phyloP scores from a whole-genome alignment of 2,113 vertebrate genomes.

The Tupaia chinensis region DNA sequence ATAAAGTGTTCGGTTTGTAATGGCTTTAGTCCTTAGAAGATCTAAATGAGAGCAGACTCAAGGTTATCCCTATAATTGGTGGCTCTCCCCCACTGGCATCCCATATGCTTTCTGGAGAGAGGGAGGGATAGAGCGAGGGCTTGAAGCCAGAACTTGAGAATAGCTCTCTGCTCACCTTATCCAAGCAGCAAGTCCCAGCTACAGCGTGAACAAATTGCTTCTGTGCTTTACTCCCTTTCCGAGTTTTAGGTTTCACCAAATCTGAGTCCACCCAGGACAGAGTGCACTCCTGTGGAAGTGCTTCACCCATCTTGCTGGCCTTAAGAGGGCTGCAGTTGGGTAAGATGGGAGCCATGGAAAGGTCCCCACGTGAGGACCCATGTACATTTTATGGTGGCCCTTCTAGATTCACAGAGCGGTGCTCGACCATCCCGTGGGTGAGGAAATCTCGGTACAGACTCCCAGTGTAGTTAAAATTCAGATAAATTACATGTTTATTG shows the following conservation, averaged over 20 bases:
- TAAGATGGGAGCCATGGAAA: neutral
- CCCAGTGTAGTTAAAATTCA: neutral
- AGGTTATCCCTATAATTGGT: conserved; percentile 69
- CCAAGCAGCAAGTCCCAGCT: neutral
- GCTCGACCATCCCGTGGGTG: neutral
- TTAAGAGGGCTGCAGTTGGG: neutral
- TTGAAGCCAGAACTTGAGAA: conserved; percentile 57
- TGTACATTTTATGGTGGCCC: neutral
- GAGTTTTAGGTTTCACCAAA: neutral
- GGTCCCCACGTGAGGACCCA: neutral
- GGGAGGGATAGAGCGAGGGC: conserved; percentile 45
- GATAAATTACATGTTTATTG: neutral
- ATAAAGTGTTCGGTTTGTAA: conserved; percentile 48
- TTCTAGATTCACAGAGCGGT: neutral
- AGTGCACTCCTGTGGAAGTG: neutral
- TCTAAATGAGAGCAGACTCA: conserved; percentile 57
- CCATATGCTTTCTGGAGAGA: conserved; percentile 74
- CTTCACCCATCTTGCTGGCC: neutral
- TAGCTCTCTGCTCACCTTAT: conserved; percentile 17
- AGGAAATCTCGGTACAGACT: neutral
- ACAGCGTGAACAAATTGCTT: neutral
- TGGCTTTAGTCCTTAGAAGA: conserved; percentile 33
- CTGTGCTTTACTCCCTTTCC: neutral
- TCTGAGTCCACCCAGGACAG: neutral
- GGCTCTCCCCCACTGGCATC: conserved; percentile 65